A percentile compares a stretch with the other conserved stretches of the same genome.
Conservation (phyloP, 2,113 vertebrate genomes). For the Phylloscopus trochiloides region DNA sequence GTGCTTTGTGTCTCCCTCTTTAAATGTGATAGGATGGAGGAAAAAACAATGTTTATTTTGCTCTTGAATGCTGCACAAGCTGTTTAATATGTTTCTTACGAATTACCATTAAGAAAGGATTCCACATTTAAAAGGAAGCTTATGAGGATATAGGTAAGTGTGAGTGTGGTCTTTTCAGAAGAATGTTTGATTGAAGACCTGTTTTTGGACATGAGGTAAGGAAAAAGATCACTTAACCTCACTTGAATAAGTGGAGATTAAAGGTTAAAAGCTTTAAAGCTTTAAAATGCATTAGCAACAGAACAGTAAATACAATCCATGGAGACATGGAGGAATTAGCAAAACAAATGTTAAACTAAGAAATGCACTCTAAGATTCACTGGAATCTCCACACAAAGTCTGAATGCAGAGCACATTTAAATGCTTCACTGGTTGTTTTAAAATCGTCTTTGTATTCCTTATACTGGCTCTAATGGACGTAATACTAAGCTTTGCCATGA, state of each 20-base stretch:
- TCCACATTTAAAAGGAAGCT: conserved; percentile 28
- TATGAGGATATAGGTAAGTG: conserved; percentile 52
- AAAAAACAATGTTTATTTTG: not conserved
- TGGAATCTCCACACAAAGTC: conserved; percentile 57
- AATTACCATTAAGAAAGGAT: conserved; percentile 40
- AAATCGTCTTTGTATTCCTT: conserved; percentile 63
- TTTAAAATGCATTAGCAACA: conserved; percentile 76
- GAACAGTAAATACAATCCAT: conserved; percentile 77
- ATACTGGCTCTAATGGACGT: conserved; percentile 44
- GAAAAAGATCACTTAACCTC: conserved; percentile 74
- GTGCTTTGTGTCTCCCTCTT: not conserved
- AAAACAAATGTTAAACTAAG: conserved; percentile 77
- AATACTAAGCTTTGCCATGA: conserved; percentile 1
- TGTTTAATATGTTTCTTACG: conserved; percentile 23
- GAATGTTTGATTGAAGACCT: conserved; percentile 74
- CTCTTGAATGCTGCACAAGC: not conserved
- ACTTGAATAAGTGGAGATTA: conserved; percentile 76
- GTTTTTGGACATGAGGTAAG: conserved; percentile 68
- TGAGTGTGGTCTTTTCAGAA: conserved; percentile 61
- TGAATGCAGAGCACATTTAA: conserved; percentile 50
- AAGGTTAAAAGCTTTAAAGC: conserved; percentile 82
- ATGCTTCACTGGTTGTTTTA: conserved; percentile 50
- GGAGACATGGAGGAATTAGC: conserved; percentile 74
- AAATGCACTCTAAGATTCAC: conserved; percentile 61
- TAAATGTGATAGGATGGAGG: not conserved